These are phyloP conservation scores for Drosophila subsilvestris DNA, from an alignment of 2,888 invertebrate genomes.

Conservation along the genomic window DNA sequence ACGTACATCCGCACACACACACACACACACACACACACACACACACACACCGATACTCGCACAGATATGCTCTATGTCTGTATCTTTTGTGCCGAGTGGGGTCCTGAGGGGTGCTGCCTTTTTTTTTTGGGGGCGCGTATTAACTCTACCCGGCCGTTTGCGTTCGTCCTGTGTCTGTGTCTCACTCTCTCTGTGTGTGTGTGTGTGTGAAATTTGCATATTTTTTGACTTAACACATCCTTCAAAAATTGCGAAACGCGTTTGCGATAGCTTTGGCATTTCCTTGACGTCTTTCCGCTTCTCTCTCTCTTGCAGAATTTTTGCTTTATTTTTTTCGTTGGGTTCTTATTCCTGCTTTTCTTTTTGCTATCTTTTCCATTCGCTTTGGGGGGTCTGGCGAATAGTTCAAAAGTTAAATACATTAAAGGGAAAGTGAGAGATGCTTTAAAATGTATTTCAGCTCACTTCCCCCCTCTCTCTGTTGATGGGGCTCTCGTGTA, in stretches of 20 bases:
- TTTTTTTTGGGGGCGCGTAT: conserved; percentile 43
- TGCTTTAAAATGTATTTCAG: conserved; percentile 42
- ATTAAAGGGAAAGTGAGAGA: conserved; percentile 41
- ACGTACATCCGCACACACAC: conserved; percentile 59
- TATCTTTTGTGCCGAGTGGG: conserved; percentile 23
- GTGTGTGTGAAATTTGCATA: conserved; percentile 68
- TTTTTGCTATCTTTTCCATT: conserved; percentile 27
- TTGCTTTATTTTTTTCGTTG: conserved; percentile 41
- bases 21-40: conserved; percentile 33
- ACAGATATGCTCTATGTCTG: conserved; percentile 29
- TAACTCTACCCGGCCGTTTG: conserved; percentile 55
- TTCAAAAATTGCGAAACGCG: conserved; percentile 78
- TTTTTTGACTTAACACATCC: conserved; percentile 79
- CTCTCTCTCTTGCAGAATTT: conserved; percentile 41
- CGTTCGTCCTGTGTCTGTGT: conserved; percentile 38
- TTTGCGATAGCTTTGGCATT: conserved; percentile 79
- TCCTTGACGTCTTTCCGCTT: conserved; percentile 74
- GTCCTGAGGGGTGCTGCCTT: conserved; percentile 42
- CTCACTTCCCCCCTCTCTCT: neutral
- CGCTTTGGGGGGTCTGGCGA: neutral
- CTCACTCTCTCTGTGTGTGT: conserved; percentile 36
- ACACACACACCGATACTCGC: no score
- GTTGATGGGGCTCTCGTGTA: conserved; percentile 46
- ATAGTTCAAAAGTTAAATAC: conserved; percentile 37
- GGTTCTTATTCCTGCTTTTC: conserved; percentile 1